Conservation (phyloP, 2,888 invertebrate genomes). For the Caenorhabditis virilis region DNA sequence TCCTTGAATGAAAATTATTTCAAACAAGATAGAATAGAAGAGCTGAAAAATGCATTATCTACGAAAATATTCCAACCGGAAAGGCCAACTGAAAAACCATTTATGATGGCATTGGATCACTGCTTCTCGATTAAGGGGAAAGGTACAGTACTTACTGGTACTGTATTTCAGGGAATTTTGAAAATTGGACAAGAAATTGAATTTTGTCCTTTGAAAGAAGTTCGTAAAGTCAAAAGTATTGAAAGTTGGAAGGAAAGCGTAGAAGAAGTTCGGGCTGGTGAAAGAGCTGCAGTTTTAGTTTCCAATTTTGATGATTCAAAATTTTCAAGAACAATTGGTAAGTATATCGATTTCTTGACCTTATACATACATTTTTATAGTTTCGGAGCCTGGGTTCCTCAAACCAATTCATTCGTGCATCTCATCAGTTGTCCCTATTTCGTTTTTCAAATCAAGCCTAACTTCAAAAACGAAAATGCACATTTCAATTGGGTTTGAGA, state of each 20-base stretch:
- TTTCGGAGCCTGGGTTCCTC: constrained; percentile 69
- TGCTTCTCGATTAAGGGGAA: constrained; percentile 80
- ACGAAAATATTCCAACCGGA: constrained; percentile 32
- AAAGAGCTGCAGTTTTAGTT: constrained; percentile 67
- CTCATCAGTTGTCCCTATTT: constrained; percentile 29
- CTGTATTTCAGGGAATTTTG: constrained; percentile 48
- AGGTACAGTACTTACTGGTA: constrained; percentile 77
- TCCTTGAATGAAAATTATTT: constrained; percentile 25
- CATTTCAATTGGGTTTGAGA: constrained; percentile 70
- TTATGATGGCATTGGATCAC: constrained; percentile 78
- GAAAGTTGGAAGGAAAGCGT: constrained; percentile 78
- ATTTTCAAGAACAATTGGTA: constrained; percentile 34
- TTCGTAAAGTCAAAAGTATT: constrained; percentile 78
- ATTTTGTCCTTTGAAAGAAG: constrained; percentile 74
- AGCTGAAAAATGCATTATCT: constrained; percentile 30
- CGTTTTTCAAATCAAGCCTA: constrained; percentile 38
- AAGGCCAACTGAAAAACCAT: constrained; percentile 9
- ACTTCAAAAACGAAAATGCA: constrained; percentile 45
- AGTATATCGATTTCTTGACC: too few relatives aligned
- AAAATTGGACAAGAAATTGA: constrained; percentile 72
- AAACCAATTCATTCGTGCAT: constrained; percentile 74
- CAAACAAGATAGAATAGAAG: constrained; percentile 14
- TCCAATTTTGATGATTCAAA: constrained; percentile 36
- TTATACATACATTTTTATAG: constrained; percentile 5
- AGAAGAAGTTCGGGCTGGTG: constrained; percentile 73